Conservation (phyloP, 2,888 invertebrate species). For the Apamea monoglypha region DNA sequence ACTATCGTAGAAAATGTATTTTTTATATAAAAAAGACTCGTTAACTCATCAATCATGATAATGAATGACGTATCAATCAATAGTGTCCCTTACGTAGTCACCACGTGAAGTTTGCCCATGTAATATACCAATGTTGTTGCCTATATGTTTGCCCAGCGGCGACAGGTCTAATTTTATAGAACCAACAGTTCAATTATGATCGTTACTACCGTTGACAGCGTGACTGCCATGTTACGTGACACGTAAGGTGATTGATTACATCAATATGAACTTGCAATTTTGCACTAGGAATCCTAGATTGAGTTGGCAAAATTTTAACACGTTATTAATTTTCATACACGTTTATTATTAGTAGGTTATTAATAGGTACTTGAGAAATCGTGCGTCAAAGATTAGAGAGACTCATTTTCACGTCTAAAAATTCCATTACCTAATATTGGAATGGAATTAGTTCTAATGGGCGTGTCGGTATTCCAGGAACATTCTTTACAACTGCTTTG, state of each 20-base stretch:
- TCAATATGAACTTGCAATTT: slow-evolving; percentile 39
- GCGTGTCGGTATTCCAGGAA: not conserved
- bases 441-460: not conserved
- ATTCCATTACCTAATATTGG: not conserved
- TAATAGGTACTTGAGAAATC: slow-evolving; percentile 21
- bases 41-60: slow-evolving; percentile 27
- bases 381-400: slow-evolving; percentile 15
- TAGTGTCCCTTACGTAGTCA: slow-evolving; percentile 1
- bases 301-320: slow-evolving; percentile 30
- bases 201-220: slow-evolving; percentile 59
- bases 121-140: slow-evolving; percentile 24
- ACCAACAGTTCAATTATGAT: slow-evolving; percentile 70
- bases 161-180: slow-evolving; percentile 72
- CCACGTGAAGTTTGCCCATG: slow-evolving; percentile 38
- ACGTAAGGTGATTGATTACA: slow-evolving; percentile 44
- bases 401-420: not conserved
- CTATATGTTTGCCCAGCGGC: slow-evolving; percentile 56
- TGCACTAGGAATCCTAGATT: not conserved
- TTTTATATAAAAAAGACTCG: not conserved
- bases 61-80: slow-evolving; percentile 23
- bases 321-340: slow-evolving; percentile 11
- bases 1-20: not conserved
- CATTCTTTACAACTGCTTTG: not conserved
- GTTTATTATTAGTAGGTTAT: slow-evolving; percentile 22
- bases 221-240: slow-evolving; percentile 31